Conservation (phyloP, 2,888 invertebrate genomes). For the Lochmaea capreae region DNA sequence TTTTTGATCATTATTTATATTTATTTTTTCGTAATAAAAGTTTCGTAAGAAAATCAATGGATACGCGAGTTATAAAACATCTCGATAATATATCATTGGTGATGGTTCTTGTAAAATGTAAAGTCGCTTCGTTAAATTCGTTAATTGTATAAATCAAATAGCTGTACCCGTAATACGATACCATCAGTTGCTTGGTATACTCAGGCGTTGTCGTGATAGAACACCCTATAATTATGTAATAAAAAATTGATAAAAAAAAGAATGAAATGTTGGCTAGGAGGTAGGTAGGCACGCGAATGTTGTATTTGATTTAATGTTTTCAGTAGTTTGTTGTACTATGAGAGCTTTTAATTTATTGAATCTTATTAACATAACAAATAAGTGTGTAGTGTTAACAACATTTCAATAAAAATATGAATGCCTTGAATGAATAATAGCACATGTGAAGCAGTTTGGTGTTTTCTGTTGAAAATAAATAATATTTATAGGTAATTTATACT, state of each 20-base stretch:
- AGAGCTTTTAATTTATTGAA: background rate
- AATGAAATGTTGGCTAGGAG: background rate
- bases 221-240: constrained; percentile 11
- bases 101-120: background rate
- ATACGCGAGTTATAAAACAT: constrained; percentile 3
- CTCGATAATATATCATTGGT: constrained; percentile 1
- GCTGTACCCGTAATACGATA: constrained; percentile 2
- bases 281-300: background rate
- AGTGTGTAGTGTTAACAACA: background rate
- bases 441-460: too few species aligned
- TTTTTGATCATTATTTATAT: constrained; percentile 2
- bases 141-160: constrained; percentile 19
- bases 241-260: background rate
- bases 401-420: background rate
- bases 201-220: constrained; percentile 5
- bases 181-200: background rate
- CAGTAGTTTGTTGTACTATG: background rate
- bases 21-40: background rate
- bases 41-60: constrained; percentile 15
- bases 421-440: too few species aligned
- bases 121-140: background rate
- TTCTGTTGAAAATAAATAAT: too few species aligned
- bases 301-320: background rate
- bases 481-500: too few species aligned
- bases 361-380: background rate